These are phyloP conservation scores for Drosophila borborema DNA, from an alignment of 2,888 invertebrate species.

Conservation along the genomic window DNA sequence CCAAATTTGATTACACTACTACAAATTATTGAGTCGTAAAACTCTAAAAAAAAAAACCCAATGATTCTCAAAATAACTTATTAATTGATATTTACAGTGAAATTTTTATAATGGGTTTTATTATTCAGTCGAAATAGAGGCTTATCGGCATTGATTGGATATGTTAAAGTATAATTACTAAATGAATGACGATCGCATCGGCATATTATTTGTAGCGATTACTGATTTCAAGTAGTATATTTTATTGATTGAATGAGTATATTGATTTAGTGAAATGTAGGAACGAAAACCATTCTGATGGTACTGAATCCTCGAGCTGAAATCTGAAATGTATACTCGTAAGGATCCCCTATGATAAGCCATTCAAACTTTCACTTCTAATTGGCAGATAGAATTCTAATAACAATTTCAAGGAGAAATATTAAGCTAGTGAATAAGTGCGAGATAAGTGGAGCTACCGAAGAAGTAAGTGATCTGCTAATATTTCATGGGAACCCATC, in stretches of 20 bases:
- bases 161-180: not conserved
- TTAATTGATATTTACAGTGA: constrained; percentile 11
- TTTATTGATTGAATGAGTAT: not conserved
- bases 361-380: too few relatives aligned
- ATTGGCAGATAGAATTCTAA: too few relatives aligned
- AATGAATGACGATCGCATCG: not conserved
- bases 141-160: constrained; percentile 27
- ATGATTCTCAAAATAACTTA: not conserved
- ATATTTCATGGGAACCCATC: not conserved
- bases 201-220: not conserved
- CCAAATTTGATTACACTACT: constrained; percentile 6
- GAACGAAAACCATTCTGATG: too few relatives aligned
- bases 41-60: not conserved
- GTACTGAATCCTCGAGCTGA: too few relatives aligned
- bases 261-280: not conserved
- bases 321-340: too few relatives aligned
- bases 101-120: constrained; percentile 21
- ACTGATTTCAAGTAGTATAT: not conserved
- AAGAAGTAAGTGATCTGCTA: not conserved
- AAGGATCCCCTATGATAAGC: too few relatives aligned
- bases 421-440: not conserved
- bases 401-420: not conserved
- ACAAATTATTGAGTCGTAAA: constrained; percentile 1
- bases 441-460: not conserved
- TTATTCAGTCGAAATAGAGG: constrained; percentile 20